These are phyloP conservation scores for Dynastes maya DNA, from an alignment of 2,888 invertebrate species.

Conservation along the genomic window DNA sequence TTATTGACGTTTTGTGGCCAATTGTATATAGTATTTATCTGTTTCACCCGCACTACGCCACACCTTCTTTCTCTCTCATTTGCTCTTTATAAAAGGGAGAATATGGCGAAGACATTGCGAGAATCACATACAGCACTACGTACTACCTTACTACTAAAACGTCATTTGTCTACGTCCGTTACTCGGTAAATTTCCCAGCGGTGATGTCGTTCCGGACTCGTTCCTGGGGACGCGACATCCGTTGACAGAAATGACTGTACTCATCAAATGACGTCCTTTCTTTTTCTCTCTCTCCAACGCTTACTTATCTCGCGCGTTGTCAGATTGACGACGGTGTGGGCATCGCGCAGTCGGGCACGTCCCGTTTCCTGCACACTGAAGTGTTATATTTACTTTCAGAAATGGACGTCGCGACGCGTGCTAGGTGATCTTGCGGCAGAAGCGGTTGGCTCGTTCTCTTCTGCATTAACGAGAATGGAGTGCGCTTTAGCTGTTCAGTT, in stretches of 20 bases:
- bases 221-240: neutral
- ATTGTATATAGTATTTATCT: neutral
- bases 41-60: neutral
- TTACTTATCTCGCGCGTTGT: constrained; percentile 6
- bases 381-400: constrained; percentile 12
- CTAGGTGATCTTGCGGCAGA: no score
- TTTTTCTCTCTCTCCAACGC: neutral
- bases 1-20: neutral
- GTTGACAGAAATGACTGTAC: constrained; percentile 10
- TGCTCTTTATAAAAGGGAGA: neutral
- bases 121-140: neutral
- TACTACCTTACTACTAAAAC: neutral
- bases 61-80: neutral
- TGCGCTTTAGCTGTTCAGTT: neutral
- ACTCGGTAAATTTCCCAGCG: constrained; percentile 16
- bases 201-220: neutral
- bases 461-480: neutral
- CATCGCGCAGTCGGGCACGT: neutral
- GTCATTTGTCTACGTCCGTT: constrained; percentile 2
- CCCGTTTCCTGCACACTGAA: neutral
- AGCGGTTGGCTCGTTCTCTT: neutral
- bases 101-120: neutral
- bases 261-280: neutral
- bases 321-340: neutral
- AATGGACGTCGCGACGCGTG: constrained; percentile 6